These are phyloP conservation scores for Zaprionus camerounensis DNA, from an alignment of 1,140 invertebrate genomes.

Conservation along the genomic window DNA sequence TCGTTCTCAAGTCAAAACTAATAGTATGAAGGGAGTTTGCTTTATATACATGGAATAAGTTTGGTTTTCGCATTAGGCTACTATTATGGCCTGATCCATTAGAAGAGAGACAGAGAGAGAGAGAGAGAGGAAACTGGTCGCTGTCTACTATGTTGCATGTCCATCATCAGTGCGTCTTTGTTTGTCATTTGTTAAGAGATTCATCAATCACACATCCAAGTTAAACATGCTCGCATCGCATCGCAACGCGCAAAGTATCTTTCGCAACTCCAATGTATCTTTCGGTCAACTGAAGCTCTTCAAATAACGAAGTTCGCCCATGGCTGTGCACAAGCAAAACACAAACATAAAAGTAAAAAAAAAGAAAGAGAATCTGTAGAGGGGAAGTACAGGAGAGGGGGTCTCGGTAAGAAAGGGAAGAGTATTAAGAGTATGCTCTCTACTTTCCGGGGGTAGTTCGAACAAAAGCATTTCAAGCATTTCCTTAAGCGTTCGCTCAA, in stretches of 20 bases:
- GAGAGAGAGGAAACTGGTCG: neutral
- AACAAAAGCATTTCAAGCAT: constrained; percentile 76
- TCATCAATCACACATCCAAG: constrained; percentile 56
- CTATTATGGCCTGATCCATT: neutral
- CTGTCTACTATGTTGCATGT: neutral
- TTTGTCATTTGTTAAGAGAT: constrained; percentile 47
- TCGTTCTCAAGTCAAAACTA: no score
- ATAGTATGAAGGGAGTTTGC: no score
- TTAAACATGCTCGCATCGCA: constrained; percentile 13
- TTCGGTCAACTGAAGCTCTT: constrained; percentile 27
- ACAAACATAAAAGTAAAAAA: constrained; percentile 34
- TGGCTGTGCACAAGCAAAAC: constrained; percentile 5
- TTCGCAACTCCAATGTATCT: constrained; percentile 45
- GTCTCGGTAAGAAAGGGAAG: neutral
- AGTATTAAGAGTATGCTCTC: constrained; percentile 12
- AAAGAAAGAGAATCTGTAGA: neutral
- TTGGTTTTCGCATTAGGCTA: neutral
- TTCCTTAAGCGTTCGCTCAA: constrained; percentile 76
- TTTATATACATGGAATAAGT: neutral
- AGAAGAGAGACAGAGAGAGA: neutral
- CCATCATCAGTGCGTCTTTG: constrained; percentile 12
- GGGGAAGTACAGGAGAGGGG: constrained; percentile 2
- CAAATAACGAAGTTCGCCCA: constrained; percentile 21
- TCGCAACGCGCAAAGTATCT: constrained; percentile 17
- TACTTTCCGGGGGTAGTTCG: constrained; percentile 23